Conservation (phyloP, 2,113 vertebrate genomes). For the Ceuthmochares aereus region DNA sequence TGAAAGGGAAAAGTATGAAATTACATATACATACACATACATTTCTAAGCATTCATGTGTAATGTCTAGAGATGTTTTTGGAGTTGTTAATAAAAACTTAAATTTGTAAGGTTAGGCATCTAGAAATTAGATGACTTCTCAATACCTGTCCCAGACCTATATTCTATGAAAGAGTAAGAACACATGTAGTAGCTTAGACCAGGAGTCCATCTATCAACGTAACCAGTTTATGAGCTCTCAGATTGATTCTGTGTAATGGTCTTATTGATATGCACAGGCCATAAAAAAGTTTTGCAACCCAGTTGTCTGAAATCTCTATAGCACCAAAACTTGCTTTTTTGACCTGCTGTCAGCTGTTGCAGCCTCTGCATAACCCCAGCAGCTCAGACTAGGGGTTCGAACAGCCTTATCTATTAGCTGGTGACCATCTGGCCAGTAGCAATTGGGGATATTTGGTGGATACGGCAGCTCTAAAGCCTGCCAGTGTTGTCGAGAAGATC, state of each 20-base stretch:
- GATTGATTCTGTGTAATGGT: background rate
- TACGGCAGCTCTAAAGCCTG: background rate
- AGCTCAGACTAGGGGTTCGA: background rate
- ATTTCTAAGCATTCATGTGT: background rate
- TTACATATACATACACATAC: background rate
- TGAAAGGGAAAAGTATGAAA: background rate
- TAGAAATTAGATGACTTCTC: background rate
- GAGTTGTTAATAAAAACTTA: background rate
- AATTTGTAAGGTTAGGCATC: background rate
- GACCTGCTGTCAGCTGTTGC: background rate
- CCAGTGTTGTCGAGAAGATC: background rate
- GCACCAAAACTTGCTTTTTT: background rate
- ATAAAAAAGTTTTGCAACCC: background rate
- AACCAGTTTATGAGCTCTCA: background rate
- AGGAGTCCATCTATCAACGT: accelerated
- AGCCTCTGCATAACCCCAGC: background rate
- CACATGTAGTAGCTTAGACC: background rate
- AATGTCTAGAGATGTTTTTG: background rate
- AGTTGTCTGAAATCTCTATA: background rate
- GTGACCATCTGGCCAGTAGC: background rate
- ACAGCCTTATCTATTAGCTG: background rate
- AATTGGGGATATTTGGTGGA: background rate
- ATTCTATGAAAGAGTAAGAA: background rate
- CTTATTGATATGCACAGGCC: background rate
- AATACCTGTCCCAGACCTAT: background rate